A percentile compares a stretch with the other conserved stretches of the same genome.
Conservation (phyloP, 2,113 vertebrate species). For the Oophaga pumilio region DNA sequence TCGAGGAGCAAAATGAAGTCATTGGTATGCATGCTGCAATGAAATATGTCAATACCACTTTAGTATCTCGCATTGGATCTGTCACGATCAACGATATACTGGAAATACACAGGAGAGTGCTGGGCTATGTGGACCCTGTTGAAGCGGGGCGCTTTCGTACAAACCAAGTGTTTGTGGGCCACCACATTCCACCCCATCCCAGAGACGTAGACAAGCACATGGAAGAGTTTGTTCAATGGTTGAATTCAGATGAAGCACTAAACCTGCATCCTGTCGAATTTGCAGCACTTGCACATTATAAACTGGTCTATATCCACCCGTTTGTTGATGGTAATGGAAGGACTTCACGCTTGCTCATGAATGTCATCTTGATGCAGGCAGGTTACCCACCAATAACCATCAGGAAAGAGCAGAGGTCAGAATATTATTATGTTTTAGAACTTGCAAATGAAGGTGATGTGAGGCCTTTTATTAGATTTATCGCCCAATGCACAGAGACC, state of each 20-base stretch:
- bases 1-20: conserved; percentile 95
- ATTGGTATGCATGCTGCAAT: conserved; percentile 91
- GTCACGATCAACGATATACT: conserved; percentile 80
- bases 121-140: conserved; percentile 91
- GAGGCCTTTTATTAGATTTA: conserved; percentile 94
- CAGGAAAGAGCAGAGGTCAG: conserved; percentile 89
- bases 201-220: conserved; percentile 87
- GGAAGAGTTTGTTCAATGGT: conserved; percentile 91
- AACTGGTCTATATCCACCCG: conserved; percentile 94
- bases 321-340: conserved; percentile 93
- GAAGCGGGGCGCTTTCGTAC: conserved; percentile 87
- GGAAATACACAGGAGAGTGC: conserved; percentile 90
- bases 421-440: conserved; percentile 89
- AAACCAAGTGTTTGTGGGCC: conserved; percentile 93
- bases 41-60: conserved; percentile 90
- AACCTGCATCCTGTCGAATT: conserved; percentile 93
- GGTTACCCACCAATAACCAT: conserved; percentile 93
- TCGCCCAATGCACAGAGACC: conserved; percentile 91
- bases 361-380: conserved; percentile 93
- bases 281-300: conserved; percentile 91
- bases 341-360: conserved; percentile 93
- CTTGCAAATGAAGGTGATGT: conserved; percentile 94
- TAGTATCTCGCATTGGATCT: conserved; percentile 80
- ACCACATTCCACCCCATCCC: conserved; percentile 91
- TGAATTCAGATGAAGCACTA: conserved; percentile 90